These are phyloP conservation scores for Drosophila antonietae DNA, from an alignment of 2,888 invertebrate species.

Conservation along the genomic window DNA sequence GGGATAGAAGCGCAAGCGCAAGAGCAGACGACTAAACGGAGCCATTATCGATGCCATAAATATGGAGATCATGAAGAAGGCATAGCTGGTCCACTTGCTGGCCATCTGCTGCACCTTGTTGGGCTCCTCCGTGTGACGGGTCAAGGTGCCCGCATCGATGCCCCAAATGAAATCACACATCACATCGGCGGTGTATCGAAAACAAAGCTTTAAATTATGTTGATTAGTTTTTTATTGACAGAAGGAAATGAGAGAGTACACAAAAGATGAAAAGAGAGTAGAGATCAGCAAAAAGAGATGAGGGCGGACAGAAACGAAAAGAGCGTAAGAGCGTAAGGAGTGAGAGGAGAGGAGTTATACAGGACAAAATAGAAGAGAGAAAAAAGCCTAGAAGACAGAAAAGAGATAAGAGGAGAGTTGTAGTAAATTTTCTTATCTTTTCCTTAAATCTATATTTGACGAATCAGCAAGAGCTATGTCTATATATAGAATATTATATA, in stretches of 20 bases:
- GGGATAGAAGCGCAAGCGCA: conserved; percentile 64
- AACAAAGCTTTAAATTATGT: conserved; percentile 58
- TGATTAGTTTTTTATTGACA: neutral
- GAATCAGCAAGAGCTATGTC: too few species aligned
- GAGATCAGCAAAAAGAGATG: neutral
- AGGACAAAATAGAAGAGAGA: neutral
- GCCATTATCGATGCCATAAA: conserved; percentile 64
- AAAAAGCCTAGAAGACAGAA: neutral
- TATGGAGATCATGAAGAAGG: conserved; percentile 57
- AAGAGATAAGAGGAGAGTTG: too few species aligned
- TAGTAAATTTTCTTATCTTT: too few species aligned
- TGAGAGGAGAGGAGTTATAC: neutral
- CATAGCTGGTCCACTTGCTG: conserved; percentile 58
- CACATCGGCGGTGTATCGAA: conserved; percentile 75
- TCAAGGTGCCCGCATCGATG: conserved; percentile 75
- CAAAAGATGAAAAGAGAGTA: neutral
- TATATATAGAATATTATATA: too few species aligned
- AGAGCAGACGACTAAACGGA: conserved; percentile 62
- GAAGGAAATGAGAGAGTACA: neutral
- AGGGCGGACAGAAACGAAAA: neutral
- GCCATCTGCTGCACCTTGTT: conserved; percentile 64
- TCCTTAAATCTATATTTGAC: too few species aligned
- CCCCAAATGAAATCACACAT: conserved; percentile 81
- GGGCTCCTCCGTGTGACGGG: conserved; percentile 15
- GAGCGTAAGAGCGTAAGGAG: neutral